Evolutionary conservation across 2,888 invertebrate genomes (phyloP), one percentile per base, ranked within the genome.

Genomic region (Therioaphis trifolii): DNA sequence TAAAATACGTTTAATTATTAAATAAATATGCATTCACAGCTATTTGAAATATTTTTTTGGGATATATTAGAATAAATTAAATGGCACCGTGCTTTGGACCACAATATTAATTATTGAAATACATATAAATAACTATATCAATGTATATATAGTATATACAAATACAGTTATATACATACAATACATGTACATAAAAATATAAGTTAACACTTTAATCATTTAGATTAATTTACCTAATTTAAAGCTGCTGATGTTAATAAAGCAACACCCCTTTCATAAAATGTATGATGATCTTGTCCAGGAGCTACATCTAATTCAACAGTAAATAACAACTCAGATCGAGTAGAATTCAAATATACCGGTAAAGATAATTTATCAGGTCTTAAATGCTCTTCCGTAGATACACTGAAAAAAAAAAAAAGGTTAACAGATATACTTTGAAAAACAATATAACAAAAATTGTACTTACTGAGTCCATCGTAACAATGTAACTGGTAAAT

Each of bases 181-280:
- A n/a, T n/a, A n/a, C n/a, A n/a, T n/a, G n/a, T n/a, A n/a, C n/a
- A 52, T 46, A 71, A 74, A 74, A 55, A 55, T 24, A 78, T 52
- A 24, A 40, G 52, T 79, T 69, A 68, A 24, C 52, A 55, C 27
- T 43, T 78, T 68, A 29, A 52, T 46, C 35, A 15, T 76, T 58
- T 2, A 7, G 27, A 78, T 68, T 55, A 29, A 58, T 72, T 61
- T 72, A 80, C 71, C 40, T 92, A 95, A 89, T 96, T 96, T 87
- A 97, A 92, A 85, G 95, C 93, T 61, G 96, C 96, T 66, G 98
- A 98, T 29, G 97, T 96, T 88, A 98, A 92, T 68, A 99, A 92
- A 74, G 99, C 99, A 35, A 99, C 99, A 86, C 99, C 99, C 79
- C 99, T 92, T 90, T 99, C 98, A 90, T 98, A 99, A 92, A 99